phyloP scores from a whole-genome alignment of 1,140 invertebrate species.

The Oryzaephilus surinamensis region DNA sequence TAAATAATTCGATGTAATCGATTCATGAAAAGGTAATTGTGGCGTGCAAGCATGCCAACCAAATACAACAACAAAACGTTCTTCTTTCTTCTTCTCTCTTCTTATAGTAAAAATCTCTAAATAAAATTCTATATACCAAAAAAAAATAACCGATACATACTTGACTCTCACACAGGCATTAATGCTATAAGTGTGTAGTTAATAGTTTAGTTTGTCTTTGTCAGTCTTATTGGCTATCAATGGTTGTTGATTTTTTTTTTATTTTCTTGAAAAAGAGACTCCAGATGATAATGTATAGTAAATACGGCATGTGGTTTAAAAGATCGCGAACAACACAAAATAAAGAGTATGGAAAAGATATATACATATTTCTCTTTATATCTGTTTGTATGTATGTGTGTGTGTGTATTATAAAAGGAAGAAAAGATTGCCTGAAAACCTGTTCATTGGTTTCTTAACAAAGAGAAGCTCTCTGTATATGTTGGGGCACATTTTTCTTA shows the following conservation, averaged over 20 bases:
- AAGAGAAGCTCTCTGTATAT: slow-evolving; percentile 4
- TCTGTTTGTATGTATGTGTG: not conserved
- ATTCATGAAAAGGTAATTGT: slow-evolving; percentile 16
- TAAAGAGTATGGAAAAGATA: not conserved
- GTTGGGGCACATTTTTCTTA: no score
- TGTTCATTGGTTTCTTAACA: slow-evolving; percentile 9
- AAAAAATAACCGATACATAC: no score
- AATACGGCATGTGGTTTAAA: not conserved
- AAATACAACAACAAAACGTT: not conserved
- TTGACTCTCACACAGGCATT: no score
- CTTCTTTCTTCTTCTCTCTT: not conserved
- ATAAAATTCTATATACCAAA: no score
- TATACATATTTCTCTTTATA: not conserved
- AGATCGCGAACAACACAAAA: not conserved
- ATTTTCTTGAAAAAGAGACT: not conserved
- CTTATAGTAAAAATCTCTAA: no score
- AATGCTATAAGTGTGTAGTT: no score
- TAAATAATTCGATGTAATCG: slow-evolving; percentile 15
- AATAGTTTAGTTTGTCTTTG: no score
- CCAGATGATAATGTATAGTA: not conserved
- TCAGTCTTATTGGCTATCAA: no score
- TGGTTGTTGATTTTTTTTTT: no score
- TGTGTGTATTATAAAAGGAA: slow-evolving; percentile 7
- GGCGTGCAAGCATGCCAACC: slow-evolving; percentile 2
- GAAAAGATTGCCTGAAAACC: slow-evolving; percentile 10